These are phyloP conservation scores for Holothuria glaberrima DNA, from an alignment of 35 echinoderm and acorn worm species.

Conservation along the genomic window DNA sequence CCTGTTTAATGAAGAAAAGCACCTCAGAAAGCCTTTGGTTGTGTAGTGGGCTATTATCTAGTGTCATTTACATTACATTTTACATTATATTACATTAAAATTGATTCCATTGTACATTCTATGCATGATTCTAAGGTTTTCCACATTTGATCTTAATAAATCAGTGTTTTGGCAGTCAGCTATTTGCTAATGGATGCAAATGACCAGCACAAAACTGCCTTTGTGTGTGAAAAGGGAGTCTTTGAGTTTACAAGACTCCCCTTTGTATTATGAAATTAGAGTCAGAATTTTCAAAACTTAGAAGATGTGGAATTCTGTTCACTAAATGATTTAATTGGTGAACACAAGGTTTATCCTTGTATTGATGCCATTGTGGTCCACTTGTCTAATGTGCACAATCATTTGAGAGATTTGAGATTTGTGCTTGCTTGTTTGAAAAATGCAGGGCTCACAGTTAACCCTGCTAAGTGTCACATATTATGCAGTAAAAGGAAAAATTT, in stretches of 20 bases:
- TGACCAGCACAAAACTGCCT: not conserved
- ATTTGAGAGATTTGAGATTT: not conserved
- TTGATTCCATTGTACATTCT: conserved; percentile 19
- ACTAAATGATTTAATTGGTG: not conserved
- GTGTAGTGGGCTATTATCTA: too few relatives aligned
- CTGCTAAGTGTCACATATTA: conserved; percentile 11
- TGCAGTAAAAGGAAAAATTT: not conserved
- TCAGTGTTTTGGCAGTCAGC: conserved; percentile 29
- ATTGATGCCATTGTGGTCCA: conserved; percentile 36
- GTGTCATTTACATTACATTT: too few relatives aligned
- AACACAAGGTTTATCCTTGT: not conserved
- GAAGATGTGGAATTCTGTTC: not conserved
- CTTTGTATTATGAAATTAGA: conserved; percentile 15
- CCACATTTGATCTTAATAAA: too few relatives aligned
- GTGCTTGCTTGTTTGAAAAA: conserved; percentile 4
- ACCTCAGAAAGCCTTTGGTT: too few relatives aligned
- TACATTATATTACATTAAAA: too few relatives aligned
- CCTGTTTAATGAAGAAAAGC: too few relatives aligned
- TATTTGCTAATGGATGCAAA: not conserved
- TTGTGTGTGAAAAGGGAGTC: too few relatives aligned
- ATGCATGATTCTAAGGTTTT: conserved; percentile 23
- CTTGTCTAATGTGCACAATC: not conserved
- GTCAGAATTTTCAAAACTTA: conserved; percentile 20
- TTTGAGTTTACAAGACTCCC: too few relatives aligned
- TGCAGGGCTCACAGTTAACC: conserved; percentile 10